Evolutionary conservation across 2,113 vertebrate species (phyloP), one percentile per base, ranked within the genome.

Genomic region (Malurus alboscapulatus): DNA sequence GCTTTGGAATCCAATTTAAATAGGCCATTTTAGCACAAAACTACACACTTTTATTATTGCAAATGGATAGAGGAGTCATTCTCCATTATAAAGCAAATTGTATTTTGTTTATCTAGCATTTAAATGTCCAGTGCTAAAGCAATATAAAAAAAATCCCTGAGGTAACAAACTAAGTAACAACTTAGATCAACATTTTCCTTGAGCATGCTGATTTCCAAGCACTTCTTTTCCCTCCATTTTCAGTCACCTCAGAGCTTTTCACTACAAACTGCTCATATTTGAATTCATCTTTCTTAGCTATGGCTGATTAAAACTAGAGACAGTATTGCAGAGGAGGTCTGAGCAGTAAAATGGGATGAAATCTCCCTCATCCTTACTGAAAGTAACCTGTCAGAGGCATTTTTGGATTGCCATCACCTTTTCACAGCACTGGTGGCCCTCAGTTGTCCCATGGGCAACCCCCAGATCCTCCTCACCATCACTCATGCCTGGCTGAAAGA

Each of bases 1-100:
- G 80, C 63, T 92, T 82, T 42, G 38, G 67, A 95, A 94, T 88
- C 59, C 82, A 94, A 91, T 96, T 95, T 89, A 85, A 95, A 92
- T 54, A 68, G 69, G 69, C 44, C 58, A 74, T 93, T 95, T 96
- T 74, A 90, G 48, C 51, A 75, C 69, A 94, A 90, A 94, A 73
- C 55, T 81, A 16, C 51, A 72, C 15, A 57, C 24, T 73, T 94
- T 58, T 81, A 53, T 91, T 83, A 91, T 65, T 84, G 53, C 12
- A 87, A 86, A 84, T 75, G 86, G 80, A 62, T 83, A 87, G 63
- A 88, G 48, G 48, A 86, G 62, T 62, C 6, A 25, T 72, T 83
- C 73, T 55, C 27, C 1, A 4, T 58, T 80, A 47, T 76, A 76
- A 93, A 95, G 66, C 13, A 92, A 81, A 75, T 44, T 48, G 42